These are phyloP conservation scores for Cherax destructor DNA, from an alignment of 1,140 invertebrate genomes.

Conservation along the genomic window DNA sequence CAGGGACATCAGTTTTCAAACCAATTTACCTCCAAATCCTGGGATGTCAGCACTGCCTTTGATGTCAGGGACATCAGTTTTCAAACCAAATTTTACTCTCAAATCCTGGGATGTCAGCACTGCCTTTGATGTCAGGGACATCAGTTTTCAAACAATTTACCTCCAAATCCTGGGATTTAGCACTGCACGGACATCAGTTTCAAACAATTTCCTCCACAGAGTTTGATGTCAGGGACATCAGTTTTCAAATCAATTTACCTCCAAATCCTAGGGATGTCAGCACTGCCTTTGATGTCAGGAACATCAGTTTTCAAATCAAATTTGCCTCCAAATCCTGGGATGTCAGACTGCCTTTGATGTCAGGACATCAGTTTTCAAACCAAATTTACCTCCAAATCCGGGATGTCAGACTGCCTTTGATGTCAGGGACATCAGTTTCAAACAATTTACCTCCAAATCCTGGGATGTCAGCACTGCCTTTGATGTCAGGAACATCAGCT, in stretches of 20 bases:
- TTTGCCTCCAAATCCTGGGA: constrained; percentile 12
- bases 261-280: background rate
- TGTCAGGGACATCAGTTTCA: background rate
- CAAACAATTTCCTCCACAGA: background rate
- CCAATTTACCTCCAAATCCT: background rate
- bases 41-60: background rate
- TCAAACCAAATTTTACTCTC: background rate
- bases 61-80: background rate
- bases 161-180: constrained; percentile 14
- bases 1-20: background rate
- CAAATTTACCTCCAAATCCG: constrained; percentile 23
- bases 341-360: constrained; percentile 1
- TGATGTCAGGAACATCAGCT: background rate
- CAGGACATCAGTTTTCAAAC: background rate
- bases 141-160: background rate
- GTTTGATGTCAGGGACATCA: background rate
- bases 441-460: constrained; percentile 26
- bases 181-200: background rate
- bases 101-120: constrained; percentile 9
- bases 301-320: background rate
- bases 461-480: background rate
- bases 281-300: background rate
- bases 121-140: background rate
- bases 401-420: background rate
- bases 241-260: background rate